Evolutionary conservation across 2,888 invertebrate genomes (phyloP), one percentile per base, ranked within the genome.

Genomic region (Pachycephus smyrnensis): DNA sequence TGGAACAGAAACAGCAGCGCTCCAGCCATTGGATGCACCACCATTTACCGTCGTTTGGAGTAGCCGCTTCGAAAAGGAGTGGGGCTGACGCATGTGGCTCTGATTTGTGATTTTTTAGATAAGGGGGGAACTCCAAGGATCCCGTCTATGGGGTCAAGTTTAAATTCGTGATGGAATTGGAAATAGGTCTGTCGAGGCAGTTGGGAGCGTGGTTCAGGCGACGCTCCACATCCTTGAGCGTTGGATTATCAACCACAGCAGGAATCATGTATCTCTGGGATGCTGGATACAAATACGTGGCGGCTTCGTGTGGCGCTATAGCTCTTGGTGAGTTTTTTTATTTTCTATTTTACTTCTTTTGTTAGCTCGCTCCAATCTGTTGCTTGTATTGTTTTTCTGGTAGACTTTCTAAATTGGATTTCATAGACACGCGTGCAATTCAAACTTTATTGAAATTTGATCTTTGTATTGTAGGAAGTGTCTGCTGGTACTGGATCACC

Each of bases 271-370:
- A 83, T 69, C 80, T 83, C 12, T 80, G 81, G 83, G 80, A 79
- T 31, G 79, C 77, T 30, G 82, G 82, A 40, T 75, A 81, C 75
- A 80, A 75, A 73, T 71, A 68, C n/a, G 33, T 76, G 23, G 80
- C 80, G 12, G 75, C 82, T 33, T 68, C 77, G n/a, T 68, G 79
- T 37, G 82, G 81, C 11, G 15, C 83, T 32, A 73, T 86, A 68
- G 79, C 76, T 35, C 73, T 84, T 12, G 88, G 87, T 87, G 81
- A 86, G 87, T 80, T 11, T 12, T 33, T 23, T 11, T 71, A 31
- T 71, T 71, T 0, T 55, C 2, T 9, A 15, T 23, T 23, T 73
- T 23, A 12, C 11, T 55, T 30, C 11, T 31, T 69, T 30, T 71
- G 23, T 71, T 12, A 32, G 23, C 69, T 30, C 15, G 30, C 32